phyloP scores from a whole-genome alignment of 2,888 invertebrate genomes.

The Tanypteryx hageni region DNA sequence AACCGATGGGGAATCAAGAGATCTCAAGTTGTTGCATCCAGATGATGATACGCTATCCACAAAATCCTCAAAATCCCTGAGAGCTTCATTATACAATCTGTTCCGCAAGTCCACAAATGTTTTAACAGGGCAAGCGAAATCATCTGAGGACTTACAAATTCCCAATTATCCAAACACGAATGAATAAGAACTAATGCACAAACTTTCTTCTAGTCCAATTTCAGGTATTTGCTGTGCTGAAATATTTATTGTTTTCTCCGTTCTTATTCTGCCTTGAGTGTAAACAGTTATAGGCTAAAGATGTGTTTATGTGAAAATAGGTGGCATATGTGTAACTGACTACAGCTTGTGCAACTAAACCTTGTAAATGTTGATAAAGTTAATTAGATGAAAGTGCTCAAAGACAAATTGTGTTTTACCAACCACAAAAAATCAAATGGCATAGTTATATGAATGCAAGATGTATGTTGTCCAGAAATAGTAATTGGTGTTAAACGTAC shows the following conservation, averaged over 20 bases:
- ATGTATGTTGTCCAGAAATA: not conserved
- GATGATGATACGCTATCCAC: constrained; percentile 17
- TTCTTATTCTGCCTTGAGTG: not conserved
- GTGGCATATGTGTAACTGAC: not conserved
- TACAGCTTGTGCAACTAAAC: no score
- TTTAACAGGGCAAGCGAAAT: constrained; percentile 11
- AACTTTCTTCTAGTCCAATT: constrained; percentile 12
- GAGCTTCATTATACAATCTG: constrained; percentile 31
- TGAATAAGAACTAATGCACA: not conserved
- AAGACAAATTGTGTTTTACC: not conserved
- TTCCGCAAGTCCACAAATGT: constrained; percentile 41
- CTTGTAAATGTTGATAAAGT: not conserved
- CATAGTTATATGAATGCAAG: not conserved
- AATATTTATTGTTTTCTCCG: not conserved
- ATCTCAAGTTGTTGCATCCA: constrained; percentile 10
- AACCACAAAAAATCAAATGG: not conserved
- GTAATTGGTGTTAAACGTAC: not conserved
- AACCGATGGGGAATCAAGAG: not conserved
- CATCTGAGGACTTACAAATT: not conserved
- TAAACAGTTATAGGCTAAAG: not conserved
- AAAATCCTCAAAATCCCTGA: constrained; percentile 31
- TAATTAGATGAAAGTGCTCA: not conserved
- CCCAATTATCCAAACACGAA: not conserved
- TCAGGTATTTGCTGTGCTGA: not conserved
- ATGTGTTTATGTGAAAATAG: not conserved